Evolutionary conservation across 2,113 vertebrate genomes (phyloP), one percentile per base, ranked within the genome.

Genomic region (Xenopus tropicalis): DNA sequence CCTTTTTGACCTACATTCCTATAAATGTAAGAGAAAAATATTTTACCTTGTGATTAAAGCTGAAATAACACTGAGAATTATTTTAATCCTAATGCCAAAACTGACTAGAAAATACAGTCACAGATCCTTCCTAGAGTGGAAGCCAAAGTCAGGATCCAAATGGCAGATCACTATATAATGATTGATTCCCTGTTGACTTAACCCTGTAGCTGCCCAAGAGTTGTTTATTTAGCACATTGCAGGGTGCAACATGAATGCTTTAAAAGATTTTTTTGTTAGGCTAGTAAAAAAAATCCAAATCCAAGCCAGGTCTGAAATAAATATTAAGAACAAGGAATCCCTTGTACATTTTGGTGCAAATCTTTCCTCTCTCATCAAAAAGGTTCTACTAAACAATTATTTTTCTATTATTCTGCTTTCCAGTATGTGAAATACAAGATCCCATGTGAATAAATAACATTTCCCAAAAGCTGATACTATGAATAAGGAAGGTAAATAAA

Each of bases 1-100:
- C 80, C 82, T 84, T 83, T 83, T 87, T 79, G 86, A 84, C 83
- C 83, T 75, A 86, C 78, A 87, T 86, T 83, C 83, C 82, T 71
- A 79, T 82, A 78, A 86, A 87, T 86, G 88, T 77, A 61, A 82
- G 68, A 85, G 83, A 80, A 86, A 87, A 86, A 74, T 79, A 37
- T 64, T 29, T 37, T 59, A 24, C 37, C 52, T 56, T 21, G 17
- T 10, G 23, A 22, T 48, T 11, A 51, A 51, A 24, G 48, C 20
- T 24, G 3, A 66, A 19, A 12, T 42, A 22, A 61, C 52, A 20
- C 22, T 22, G 12, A 46, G 20, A n/a, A 25, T 54, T 0, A 54
- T 54, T 54, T 54, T n/a, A 20, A 54, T 19, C 1, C 2, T 20
- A 54, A 54, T n/a, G n/a, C n/a, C 3, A n/a, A 54, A 16, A 9